A percentile compares a stretch with the other conserved stretches of the same genome.
Evolutionary conservation across 2,888 invertebrate species (phyloP).

Genomic region (Nemapogon koenigi): DNA sequence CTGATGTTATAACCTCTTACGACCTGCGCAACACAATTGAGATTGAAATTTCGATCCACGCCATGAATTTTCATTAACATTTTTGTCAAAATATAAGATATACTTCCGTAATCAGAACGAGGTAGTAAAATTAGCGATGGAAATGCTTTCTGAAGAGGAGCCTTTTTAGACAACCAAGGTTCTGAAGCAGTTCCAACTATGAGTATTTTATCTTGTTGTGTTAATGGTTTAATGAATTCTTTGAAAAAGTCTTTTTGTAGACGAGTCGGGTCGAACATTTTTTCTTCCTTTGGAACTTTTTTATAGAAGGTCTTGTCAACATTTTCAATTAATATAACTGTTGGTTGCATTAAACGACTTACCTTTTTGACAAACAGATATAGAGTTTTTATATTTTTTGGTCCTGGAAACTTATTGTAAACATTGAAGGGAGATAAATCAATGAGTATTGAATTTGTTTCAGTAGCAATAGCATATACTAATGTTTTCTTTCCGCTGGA

Average conservation of each 20-base stretch:
- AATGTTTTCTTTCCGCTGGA: slow-evolving; percentile 75
- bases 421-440: slow-evolving; percentile 76
- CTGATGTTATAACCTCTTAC: slow-evolving; percentile 61
- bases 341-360: slow-evolving; percentile 71
- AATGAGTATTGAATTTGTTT: slow-evolving; percentile 77
- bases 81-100: slow-evolving; percentile 59
- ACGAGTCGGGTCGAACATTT: slow-evolving; percentile 70
- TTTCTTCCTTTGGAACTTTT: slow-evolving; percentile 68
- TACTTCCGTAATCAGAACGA: slow-evolving; percentile 65
- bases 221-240: slow-evolving; percentile 72
- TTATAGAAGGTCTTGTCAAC: slow-evolving; percentile 75
- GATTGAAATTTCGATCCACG: slow-evolving; percentile 63
- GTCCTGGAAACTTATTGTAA: slow-evolving; percentile 72
- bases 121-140: slow-evolving; percentile 63
- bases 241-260: slow-evolving; percentile 72
- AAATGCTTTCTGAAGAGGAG: slow-evolving; percentile 59
- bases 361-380: slow-evolving; percentile 72
- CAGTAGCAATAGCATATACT: slow-evolving; percentile 76
- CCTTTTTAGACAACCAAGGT: slow-evolving; percentile 68
- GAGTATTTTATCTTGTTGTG: slow-evolving; percentile 69
- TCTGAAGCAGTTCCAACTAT: slow-evolving; percentile 72
- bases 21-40: slow-evolving; percentile 61
- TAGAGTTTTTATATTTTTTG: slow-evolving; percentile 71
- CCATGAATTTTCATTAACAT: slow-evolving; percentile 66
- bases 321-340: slow-evolving; percentile 72